Evolutionary conservation across 2,888 invertebrate species (phyloP).

Genomic region (Metalampra italica): DNA sequence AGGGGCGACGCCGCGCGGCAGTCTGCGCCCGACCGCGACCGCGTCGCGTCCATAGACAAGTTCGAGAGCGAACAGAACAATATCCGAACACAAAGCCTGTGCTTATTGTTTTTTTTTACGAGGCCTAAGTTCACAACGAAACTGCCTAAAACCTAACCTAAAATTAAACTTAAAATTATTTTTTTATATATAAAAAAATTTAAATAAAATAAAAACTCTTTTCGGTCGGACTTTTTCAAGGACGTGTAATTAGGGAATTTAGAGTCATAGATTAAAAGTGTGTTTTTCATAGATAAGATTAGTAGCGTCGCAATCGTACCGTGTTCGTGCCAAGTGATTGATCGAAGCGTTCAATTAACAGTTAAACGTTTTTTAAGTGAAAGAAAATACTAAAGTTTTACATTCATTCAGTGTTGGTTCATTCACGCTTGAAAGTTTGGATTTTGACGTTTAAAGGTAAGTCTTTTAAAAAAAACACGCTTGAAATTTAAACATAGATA

Average conservation of each 20-base stretch:
- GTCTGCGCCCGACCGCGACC: slow-evolving; percentile 50
- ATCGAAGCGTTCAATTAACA: slow-evolving; percentile 40
- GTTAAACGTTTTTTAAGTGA: slow-evolving; percentile 28
- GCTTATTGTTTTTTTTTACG: slow-evolving; percentile 20
- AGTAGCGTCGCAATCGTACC: slow-evolving; percentile 38
- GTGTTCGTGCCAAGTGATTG: slow-evolving; percentile 60
- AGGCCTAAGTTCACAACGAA: slow-evolving; percentile 30
- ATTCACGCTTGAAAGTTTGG: slow-evolving; percentile 48
- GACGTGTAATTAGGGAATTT: slow-evolving; percentile 40
- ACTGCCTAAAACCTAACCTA: not conserved
- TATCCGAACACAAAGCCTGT: slow-evolving; percentile 17
- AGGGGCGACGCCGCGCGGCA: slow-evolving; percentile 59
- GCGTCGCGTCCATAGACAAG: slow-evolving; percentile 36
- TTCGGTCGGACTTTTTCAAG: slow-evolving; percentile 5
- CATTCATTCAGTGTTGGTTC: slow-evolving; percentile 37
- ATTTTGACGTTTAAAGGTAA: slow-evolving; percentile 59
- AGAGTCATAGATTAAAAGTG: slow-evolving; percentile 35
- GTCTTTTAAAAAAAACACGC: slow-evolving; percentile 21
- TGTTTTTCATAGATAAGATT: slow-evolving; percentile 56
- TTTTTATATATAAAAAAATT: not conserved
- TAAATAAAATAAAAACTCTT: not conserved
- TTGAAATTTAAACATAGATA: not conserved
- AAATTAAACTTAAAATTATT: not conserved
- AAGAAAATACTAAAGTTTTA: slow-evolving; percentile 42
- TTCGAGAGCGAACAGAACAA: slow-evolving; percentile 14